Base-by-base conservation (phyloP, 2,888 invertebrate genomes). In the Poecilus cupreus region DNA sequence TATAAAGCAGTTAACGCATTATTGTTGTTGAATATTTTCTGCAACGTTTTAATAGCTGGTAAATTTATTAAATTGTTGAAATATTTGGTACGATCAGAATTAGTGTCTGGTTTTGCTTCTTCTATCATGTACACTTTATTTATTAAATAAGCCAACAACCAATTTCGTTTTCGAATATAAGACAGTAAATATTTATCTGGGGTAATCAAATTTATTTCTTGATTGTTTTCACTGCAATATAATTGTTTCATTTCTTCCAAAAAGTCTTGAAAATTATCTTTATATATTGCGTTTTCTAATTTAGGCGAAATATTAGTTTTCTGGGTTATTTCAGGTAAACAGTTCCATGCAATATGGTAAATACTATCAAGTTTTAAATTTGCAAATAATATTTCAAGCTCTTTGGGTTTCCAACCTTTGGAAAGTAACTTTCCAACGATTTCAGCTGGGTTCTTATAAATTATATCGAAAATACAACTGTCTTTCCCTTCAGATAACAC, bases 331-430 rank as follows among this genome's bases (percentile, higher is more conserved):
- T 91, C 92, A 0, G 95, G 94, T 84, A 94, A 95, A 85, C 94
- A 94, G 87, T 94, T 95, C 2, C 93, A 88, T 2, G 94, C 92
- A 10, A 95, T 91, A 84, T 94, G 94, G 84, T 95, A 94, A 70
- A 94, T 92, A 76, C 95, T 90, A 90, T 95, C 94, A 0, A 95
- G 91, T 86, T 94, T 94, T 16, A 95, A 87, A 84, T 93, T 93
- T 37, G 91, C 91, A 82, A 95, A 94, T 85, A 94, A 91, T 0
- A 91, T 89, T 86, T 95, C 95, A 80, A 96, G 92, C 85, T 93
- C 92, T 1, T 92, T 89, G 0, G 95, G 93, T 2, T 94, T 92
- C 77, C 94, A 89, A 81, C 93, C 91, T 84, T 93, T 91, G 82
- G 93, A 92, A 82, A 95, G 91, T 86, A 94, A 90, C 84, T 92